A percentile compares a stretch with the other conserved stretches of the same genome.
These are phyloP conservation scores for Menidia beryllina DNA, from an alignment of 2,113 vertebrate genomes.

Conservation along the genomic window DNA sequence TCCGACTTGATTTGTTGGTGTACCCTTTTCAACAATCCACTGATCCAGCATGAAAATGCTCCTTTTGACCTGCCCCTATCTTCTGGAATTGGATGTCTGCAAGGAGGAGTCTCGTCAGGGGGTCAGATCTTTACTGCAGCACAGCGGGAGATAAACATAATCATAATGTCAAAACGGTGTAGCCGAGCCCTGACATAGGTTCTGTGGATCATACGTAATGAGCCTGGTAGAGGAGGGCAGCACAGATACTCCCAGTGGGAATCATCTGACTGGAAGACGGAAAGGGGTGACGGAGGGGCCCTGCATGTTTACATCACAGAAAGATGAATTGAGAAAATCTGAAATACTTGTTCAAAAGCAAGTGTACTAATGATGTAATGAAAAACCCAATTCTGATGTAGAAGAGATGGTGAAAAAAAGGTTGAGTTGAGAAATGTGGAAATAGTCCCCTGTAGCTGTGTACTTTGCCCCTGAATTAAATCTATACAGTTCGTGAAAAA, in stretches of 20 bases:
- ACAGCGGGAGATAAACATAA: conserved; percentile 16
- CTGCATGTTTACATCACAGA: conserved; percentile 18
- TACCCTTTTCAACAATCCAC: conserved; percentile 14
- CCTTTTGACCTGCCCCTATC: not conserved
- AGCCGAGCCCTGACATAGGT: conserved; percentile 13
- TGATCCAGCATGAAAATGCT: conserved; percentile 1
- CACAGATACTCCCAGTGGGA: conserved; percentile 23
- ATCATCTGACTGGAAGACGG: conserved; percentile 21
- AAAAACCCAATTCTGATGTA: not conserved
- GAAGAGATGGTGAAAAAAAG: not conserved
- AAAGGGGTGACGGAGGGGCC: conserved; percentile 1
- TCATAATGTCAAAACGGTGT: conserved; percentile 26
- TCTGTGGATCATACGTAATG: conserved; percentile 10
- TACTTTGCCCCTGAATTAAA: not conserved
- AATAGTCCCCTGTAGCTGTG: not conserved
- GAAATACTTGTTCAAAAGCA: not conserved
- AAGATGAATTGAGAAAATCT: conserved; percentile 7
- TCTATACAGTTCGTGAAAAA: not conserved
- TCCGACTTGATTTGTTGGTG: not conserved
- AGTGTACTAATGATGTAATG: not conserved
- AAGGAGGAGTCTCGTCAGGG: not conserved
- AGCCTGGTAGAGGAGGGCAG: conserved; percentile 22
- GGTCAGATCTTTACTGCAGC: conserved; percentile 24
- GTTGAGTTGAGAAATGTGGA: not conserved
- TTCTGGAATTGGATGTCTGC: not conserved